Evolutionary conservation across 2,888 invertebrate genomes (phyloP).

Genomic region (Rhyacophila evoluta): DNA sequence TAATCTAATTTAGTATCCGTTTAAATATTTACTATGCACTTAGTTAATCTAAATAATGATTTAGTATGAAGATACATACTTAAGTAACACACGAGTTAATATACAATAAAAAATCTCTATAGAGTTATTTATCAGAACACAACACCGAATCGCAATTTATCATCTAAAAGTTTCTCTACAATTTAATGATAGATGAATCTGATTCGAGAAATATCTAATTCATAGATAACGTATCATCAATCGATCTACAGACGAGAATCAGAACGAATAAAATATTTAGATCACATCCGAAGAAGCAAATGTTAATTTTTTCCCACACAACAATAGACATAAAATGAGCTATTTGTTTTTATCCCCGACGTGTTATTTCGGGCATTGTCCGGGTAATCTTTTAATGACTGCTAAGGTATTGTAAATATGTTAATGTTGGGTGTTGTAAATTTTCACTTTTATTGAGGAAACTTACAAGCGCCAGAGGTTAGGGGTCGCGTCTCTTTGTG

Average conservation of each 20-base stretch:
- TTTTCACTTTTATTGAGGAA: conserved; percentile 50
- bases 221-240: conserved; percentile 20
- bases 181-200: neutral
- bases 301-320: conserved; percentile 1
- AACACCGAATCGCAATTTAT: neutral
- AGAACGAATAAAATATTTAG: conserved; percentile 4
- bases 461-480: conserved; percentile 30
- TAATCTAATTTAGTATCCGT: too few relatives aligned
- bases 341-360: conserved; percentile 27
- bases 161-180: conserved; percentile 18
- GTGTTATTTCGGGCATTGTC: conserved; percentile 26
- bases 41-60: too few relatives aligned
- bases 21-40: too few relatives aligned
- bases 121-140: neutral
- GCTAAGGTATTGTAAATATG: conserved; percentile 28
- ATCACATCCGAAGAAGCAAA: neutral
- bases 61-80: too few relatives aligned
- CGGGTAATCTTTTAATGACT: conserved; percentile 38
- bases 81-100: too few relatives aligned
- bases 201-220: neutral
- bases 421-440: conserved; percentile 38
- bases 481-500: conserved; percentile 39
- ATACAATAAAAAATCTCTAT: neutral
- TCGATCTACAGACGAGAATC: conserved; percentile 6
- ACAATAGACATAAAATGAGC: conserved; percentile 26